phyloP scores from a whole-genome alignment of 2,888 invertebrate species.

The Notodonta dromedarius region DNA sequence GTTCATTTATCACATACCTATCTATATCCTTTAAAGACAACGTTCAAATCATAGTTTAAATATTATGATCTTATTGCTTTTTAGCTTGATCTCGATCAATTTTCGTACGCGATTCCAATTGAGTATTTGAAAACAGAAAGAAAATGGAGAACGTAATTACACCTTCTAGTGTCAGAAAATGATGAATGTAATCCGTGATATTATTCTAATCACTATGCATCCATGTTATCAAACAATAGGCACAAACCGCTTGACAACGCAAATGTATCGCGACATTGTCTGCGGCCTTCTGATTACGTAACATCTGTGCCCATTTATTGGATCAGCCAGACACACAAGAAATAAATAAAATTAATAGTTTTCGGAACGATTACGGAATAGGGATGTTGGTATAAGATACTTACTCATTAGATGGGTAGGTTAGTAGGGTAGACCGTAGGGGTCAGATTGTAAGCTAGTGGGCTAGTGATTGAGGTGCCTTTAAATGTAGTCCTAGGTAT shows the following conservation, averaged over 20 bases:
- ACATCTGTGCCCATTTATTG: constrained; percentile 52
- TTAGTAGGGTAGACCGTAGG: constrained; percentile 3
- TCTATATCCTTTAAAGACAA: constrained; percentile 28
- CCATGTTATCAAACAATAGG: constrained; percentile 39
- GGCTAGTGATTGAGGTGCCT: no score
- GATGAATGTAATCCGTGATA: no score
- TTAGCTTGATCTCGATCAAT: no score
- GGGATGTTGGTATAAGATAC: constrained; percentile 15
- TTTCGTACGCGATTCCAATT: no score
- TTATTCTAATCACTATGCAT: no score
- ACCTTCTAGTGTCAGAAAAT: no score
- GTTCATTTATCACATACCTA: constrained; percentile 18
- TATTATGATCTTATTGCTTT: no score
- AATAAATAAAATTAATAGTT: constrained; percentile 35
- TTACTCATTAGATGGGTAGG: neutral
- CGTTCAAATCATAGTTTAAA: constrained; percentile 9
- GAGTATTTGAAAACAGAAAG: no score
- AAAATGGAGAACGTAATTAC: no score
- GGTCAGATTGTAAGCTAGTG: neutral
- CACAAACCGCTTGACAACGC: constrained; percentile 22
- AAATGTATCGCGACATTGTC: constrained; percentile 45
- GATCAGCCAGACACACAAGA: constrained; percentile 39
- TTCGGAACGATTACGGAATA: constrained; percentile 22
- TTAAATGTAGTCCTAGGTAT: no score
- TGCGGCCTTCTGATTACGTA: constrained; percentile 47